These are phyloP conservation scores for Argya squamiceps DNA, from an alignment of 2,797 vertebrate species.

Conservation along the genomic window DNA sequence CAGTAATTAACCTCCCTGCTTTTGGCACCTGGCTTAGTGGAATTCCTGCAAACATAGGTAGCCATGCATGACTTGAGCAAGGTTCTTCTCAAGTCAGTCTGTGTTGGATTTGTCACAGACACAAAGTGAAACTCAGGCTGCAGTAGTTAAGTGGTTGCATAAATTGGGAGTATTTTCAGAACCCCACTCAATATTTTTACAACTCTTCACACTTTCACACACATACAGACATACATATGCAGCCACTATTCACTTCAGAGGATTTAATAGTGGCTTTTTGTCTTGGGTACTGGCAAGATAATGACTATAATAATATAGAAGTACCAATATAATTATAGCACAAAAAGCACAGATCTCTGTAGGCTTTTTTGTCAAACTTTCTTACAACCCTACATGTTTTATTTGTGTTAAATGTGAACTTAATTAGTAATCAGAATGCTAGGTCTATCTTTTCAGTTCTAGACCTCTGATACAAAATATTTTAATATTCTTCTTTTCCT, in stretches of 20 bases:
- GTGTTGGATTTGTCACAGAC: neutral
- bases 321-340: constrained; percentile 40
- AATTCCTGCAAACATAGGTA: neutral
- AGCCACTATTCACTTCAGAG: neutral
- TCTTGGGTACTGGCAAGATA: constrained; percentile 42
- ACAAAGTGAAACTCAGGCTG: neutral
- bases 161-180: neutral
- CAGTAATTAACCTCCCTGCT: neutral
- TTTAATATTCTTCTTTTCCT: constrained; percentile 45
- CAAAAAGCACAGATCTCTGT: neutral
- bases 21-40: neutral
- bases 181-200: constrained; percentile 44
- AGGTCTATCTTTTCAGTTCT: constrained; percentile 40
- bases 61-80: neutral
- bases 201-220: neutral
- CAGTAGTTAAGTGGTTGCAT: neutral
- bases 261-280: neutral
- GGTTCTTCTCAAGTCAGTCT: neutral
- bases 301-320: constrained; percentile 54
- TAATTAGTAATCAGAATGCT: constrained; percentile 57
- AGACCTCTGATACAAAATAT: constrained; percentile 62
- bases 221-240: neutral
- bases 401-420: constrained; percentile 47
- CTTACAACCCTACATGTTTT: constrained; percentile 15
- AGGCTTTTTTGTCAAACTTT: constrained; percentile 18